Percentiles rank a stretch among this genome's conserved stretches.
Evolutionary conservation across 2,113 vertebrate species (phyloP).

Genomic region (Sebastes fasciatus): DNA sequence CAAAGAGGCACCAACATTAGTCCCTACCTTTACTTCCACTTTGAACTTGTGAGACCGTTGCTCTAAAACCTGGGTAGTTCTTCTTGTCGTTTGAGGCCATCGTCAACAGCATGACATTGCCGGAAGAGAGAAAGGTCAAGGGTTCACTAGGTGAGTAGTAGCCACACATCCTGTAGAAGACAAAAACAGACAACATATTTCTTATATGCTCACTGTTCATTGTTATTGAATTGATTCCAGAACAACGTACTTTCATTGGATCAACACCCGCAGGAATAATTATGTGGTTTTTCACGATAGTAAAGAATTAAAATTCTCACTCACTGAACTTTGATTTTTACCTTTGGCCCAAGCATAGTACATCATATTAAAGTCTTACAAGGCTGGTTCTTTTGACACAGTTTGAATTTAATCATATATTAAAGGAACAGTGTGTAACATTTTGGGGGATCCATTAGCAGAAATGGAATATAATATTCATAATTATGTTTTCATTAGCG

Average conservation of each 20-base stretch:
- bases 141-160: slow-evolving; percentile 87
- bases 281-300: not conserved
- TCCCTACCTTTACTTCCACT: slow-evolving; percentile 69
- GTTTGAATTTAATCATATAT: not conserved
- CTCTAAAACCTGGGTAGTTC: slow-evolving; percentile 90
- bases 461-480: too few species aligned
- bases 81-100: slow-evolving; percentile 85
- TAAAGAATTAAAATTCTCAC: not conserved
- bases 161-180: slow-evolving; percentile 89
- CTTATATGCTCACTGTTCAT: not conserved
- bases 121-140: slow-evolving; percentile 90
- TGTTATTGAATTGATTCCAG: not conserved
- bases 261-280: not conserved
- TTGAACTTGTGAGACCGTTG: slow-evolving; percentile 86
- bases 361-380: not conserved
- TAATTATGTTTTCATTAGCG: too few species aligned
- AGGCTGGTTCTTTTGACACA: not conserved
- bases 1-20: not conserved
- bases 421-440: not conserved
- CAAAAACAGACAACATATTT: not conserved
- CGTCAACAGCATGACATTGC: slow-evolving; percentile 92
- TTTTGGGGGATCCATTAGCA: too few species aligned
- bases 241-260: not conserved
- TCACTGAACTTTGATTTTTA: not conserved
- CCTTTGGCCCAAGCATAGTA: not conserved